These are phyloP conservation scores for Norana najaformis DNA, from an alignment of 2,888 invertebrate species.

Conservation along the genomic window DNA sequence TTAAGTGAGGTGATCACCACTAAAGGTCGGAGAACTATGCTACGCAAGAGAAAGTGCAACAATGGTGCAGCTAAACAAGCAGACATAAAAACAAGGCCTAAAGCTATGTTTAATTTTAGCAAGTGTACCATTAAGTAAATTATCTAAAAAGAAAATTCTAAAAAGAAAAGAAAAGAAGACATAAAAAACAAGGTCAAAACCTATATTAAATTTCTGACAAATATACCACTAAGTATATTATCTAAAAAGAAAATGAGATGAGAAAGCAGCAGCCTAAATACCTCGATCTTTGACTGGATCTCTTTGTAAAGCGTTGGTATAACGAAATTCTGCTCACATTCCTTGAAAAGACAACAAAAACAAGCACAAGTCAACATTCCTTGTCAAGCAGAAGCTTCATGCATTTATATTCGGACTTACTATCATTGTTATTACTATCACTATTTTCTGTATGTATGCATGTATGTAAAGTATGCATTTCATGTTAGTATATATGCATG, in stretches of 20 bases:
- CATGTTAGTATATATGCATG: not conserved
- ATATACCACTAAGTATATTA: not conserved
- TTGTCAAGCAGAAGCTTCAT: not conserved
- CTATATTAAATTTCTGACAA: not conserved
- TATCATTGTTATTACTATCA: not conserved
- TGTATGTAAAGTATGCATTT: not conserved
- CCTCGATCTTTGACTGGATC: not conserved
- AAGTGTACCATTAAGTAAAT: not conserved
- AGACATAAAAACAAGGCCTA: not conserved
- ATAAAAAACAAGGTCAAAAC: not conserved
- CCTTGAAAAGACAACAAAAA: not conserved
- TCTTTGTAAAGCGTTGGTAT: constrained; percentile 10
- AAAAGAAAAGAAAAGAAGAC: too few relatives aligned
- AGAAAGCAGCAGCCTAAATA: not conserved
- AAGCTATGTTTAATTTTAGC: not conserved
- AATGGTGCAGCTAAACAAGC: not conserved
- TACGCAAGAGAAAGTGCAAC: not conserved
- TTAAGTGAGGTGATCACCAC: not conserved
- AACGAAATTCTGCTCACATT: not conserved
- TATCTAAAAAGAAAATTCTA: too few relatives aligned
- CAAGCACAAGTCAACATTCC: not conserved
- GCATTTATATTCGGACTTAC: too few relatives aligned
- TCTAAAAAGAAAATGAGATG: not conserved
- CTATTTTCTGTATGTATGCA: not conserved
- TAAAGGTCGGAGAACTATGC: too few relatives aligned